Base-by-base conservation (phyloP, 2,888 invertebrate genomes). In the Eustalomyia histrio region DNA sequence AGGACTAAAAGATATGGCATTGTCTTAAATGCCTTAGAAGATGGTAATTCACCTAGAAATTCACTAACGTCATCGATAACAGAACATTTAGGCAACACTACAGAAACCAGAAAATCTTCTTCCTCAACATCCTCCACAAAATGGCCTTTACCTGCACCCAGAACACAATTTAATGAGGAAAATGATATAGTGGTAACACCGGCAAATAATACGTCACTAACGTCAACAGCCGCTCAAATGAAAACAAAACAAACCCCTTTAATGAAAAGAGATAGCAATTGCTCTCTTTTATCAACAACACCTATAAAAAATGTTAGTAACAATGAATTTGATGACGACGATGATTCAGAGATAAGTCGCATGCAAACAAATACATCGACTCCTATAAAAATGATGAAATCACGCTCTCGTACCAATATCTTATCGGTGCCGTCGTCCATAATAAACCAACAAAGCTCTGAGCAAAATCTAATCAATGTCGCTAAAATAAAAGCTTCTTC, bases 291-390 rank as follows among this genome's bases (percentile, higher is more conserved):
- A 39, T 55, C 64, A 50, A 10, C 68, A 14, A 68, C 79, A 71
- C 67, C 69, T 50, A 63, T 68, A 68, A 33, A 52, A 63, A 78
- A 67, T 63, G 52, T 50, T 52, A 53, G 43, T 63, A 79, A 29
- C 24, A 72, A 35, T 35, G 76, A 52, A 43, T 82, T 55, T 76
- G 85, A 90, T 91, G 83, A 92, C 69, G 90, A 91, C 80, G 91
- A 93, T 92, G 90, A 90, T 86, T 88, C 89, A 87, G 90, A 90
- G 85, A 89, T 90, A 85, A 89, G 90, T 83, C 90, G 90, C 71
- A 90, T 90, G 88, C 90, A 90, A 86, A 90, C 90, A 17, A 90
- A 90, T 80, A 91, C 91, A 84, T 91, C 91, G 83, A 91, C 91
- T 60, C 91, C 91, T 57, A 90, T 91, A 43, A 91, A 91, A 86